Percentiles rank a stretch among this genome's conserved stretches.
phyloP scores from a whole-genome alignment of 2,797 vertebrate genomes.

The Adelosebastes latens region DNA sequence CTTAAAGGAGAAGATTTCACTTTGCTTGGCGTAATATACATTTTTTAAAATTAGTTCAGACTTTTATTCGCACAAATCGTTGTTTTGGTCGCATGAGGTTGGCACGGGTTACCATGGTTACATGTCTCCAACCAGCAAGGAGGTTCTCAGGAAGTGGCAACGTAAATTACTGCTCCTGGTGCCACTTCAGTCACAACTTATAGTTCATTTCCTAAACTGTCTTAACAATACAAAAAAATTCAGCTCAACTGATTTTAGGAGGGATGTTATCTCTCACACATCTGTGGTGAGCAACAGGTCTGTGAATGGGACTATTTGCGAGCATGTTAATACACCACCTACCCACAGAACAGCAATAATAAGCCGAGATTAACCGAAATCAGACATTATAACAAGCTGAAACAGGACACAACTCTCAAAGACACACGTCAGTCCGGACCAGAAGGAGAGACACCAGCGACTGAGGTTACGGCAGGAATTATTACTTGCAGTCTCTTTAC shows the following conservation, averaged over 20 bases:
- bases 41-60: no score
- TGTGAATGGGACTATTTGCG: neutral
- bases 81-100: no score
- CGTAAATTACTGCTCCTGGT: neutral
- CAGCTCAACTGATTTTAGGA: neutral
- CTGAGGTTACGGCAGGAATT: neutral
- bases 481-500: neutral
- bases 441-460: neutral
- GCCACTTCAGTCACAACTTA: neutral
- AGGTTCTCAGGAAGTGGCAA: no score
- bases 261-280: neutral
- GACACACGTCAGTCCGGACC: neutral
- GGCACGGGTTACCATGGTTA: no score
- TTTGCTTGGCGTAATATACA: fast-evolving
- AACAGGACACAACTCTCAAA: neutral
- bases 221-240: slow-evolving; percentile 3
- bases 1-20: no score
- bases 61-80: no score
- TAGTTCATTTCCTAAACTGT: neutral
- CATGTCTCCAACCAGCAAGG: no score
- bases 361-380: neutral
- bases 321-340: neutral
- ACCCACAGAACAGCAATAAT: neutral
- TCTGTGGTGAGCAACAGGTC: neutral
- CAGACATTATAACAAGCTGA: neutral